A percentile compares a stretch with the other conserved stretches of the same genome.
phyloP scores from a whole-genome alignment of 2,888 invertebrate species.

The Rhagonycha lutea region DNA sequence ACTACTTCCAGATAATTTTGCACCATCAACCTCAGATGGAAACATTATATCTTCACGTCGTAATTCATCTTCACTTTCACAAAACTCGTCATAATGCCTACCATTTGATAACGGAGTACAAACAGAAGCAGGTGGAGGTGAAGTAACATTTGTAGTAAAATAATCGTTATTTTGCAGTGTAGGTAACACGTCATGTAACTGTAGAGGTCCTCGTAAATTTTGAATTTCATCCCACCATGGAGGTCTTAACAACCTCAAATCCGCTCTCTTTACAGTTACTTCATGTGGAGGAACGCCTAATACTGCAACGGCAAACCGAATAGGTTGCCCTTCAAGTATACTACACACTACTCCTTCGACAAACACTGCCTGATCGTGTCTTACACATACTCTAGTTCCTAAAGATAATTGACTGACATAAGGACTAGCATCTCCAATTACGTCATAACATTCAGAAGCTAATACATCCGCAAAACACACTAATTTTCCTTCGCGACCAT shows the following conservation, averaged over 20 bases:
- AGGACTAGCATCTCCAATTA: slow-evolving; percentile 93
- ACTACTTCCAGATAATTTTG: slow-evolving; percentile 77
- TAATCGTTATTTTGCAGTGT: slow-evolving; percentile 48
- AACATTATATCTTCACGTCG: slow-evolving; percentile 85
- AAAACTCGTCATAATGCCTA: slow-evolving; percentile 74
- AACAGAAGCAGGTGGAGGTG: slow-evolving; percentile 60
- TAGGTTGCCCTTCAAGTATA: slow-evolving; percentile 65
- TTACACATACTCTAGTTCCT: slow-evolving; percentile 82
- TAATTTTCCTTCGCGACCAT: slow-evolving; percentile 72
- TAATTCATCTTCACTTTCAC: slow-evolving; percentile 89
- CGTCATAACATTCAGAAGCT: slow-evolving; percentile 78
- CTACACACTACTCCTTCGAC: slow-evolving; percentile 82
- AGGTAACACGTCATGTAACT: slow-evolving; percentile 31
- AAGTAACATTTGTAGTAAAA: slow-evolving; percentile 62
- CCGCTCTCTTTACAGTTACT: slow-evolving; percentile 83
- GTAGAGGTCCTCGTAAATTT: slow-evolving; percentile 52
- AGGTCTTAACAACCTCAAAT: slow-evolving; percentile 85
- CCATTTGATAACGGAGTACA: slow-evolving; percentile 66
- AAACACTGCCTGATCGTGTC: slow-evolving; percentile 74
- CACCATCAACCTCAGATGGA: slow-evolving; percentile 73
- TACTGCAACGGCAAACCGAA: slow-evolving; percentile 70
- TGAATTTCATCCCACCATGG: slow-evolving; percentile 97
- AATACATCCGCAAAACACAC: slow-evolving; percentile 78
- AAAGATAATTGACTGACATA: slow-evolving; percentile 78
- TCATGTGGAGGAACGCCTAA: slow-evolving; percentile 57